Base-by-base conservation (phyloP, 2,113 vertebrate species). In the Colistium nudipinnis region DNA sequence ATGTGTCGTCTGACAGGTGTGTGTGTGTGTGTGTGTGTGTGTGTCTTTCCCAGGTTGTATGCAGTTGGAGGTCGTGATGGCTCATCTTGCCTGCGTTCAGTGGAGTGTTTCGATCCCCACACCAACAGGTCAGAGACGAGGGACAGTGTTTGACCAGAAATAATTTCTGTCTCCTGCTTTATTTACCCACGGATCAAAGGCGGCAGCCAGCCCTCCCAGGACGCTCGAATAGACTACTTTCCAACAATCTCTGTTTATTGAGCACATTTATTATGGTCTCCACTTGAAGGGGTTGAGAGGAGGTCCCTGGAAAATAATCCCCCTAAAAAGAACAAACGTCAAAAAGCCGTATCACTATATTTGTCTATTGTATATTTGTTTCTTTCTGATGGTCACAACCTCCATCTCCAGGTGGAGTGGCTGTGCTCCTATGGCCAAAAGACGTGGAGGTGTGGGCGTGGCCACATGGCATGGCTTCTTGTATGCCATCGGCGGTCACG, bases 41-140 rank as follows among this genome's bases (percentile, higher is more conserved):
- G 9, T 77, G 28, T 77, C n/a, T 28, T 65, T 28, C 43, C 35
- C 81, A 99, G 98, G 88, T 88, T 99, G 79, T 99, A 98, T 86
- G 97, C 97, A 53, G 96, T 99, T n/a, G 98, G 98, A 63, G 98
- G 97, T 79, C 94, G 97, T 54, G 97, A 99, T 74, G 97, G 98
- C 81, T 98, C 96, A 74, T 98, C 98, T 61, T 99, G 97, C 85
- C 94, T 99, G 78, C 97, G 96, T 33, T 99, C 98, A 30, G 96
- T 98, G 47, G 98, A 99, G 89, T 97, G 95, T 90, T 99, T 99
- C 71, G 97, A 99, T 90, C 98, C 98, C 70, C 98, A 99, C 88
- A 98, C 97, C 53, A 98, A 99, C 88, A 99, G 98, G 90, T 91
- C 73, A 66, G 82, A 67, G 25, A 68, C 39, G 0, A 30, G 25